Percentiles rank a stretch among this genome's conserved stretches.
Conservation (phyloP, 2,888 invertebrate genomes). For the Halocaridina rubra region DNA sequence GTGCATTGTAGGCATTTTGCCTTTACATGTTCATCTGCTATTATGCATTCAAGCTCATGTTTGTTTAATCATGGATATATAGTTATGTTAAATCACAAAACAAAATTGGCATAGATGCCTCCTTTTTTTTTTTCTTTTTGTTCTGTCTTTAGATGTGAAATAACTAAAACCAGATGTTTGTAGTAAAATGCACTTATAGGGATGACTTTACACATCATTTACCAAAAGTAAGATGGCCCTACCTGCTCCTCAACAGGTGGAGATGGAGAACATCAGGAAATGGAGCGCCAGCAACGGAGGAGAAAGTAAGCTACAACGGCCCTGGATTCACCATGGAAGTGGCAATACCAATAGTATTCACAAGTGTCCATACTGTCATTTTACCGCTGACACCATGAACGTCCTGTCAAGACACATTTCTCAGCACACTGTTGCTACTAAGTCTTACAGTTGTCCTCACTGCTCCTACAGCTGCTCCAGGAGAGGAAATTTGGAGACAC, state of each 20-base stretch:
- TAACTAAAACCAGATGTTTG: no score
- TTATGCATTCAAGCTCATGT: no score
- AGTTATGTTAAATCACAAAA: no score
- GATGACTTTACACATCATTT: no score
- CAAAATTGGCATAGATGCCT: no score
- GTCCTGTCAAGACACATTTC: slow-evolving; percentile 32
- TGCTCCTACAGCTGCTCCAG: slow-evolving; percentile 56
- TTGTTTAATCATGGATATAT: no score
- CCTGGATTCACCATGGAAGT: slow-evolving; percentile 22
- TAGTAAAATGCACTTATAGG: no score
- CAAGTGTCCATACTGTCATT: slow-evolving; percentile 45
- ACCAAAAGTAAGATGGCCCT: slow-evolving; percentile 48
- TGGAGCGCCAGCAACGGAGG: slow-evolving; percentile 5
- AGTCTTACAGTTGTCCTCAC: slow-evolving; percentile 44
- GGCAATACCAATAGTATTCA: background rate
- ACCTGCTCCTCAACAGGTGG: slow-evolving; percentile 41
- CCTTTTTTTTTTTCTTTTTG: no score
- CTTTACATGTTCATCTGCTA: no score
- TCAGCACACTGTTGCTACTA: slow-evolving; percentile 22
- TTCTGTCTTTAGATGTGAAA: no score
- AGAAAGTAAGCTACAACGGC: background rate
- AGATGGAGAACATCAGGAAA: background rate
- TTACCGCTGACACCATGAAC: background rate
- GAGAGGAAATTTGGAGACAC: slow-evolving; percentile 54
- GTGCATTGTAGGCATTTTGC: no score